Base-by-base conservation (phyloP, 2,113 vertebrate genomes). In the Osmerus eperlanus region DNA sequence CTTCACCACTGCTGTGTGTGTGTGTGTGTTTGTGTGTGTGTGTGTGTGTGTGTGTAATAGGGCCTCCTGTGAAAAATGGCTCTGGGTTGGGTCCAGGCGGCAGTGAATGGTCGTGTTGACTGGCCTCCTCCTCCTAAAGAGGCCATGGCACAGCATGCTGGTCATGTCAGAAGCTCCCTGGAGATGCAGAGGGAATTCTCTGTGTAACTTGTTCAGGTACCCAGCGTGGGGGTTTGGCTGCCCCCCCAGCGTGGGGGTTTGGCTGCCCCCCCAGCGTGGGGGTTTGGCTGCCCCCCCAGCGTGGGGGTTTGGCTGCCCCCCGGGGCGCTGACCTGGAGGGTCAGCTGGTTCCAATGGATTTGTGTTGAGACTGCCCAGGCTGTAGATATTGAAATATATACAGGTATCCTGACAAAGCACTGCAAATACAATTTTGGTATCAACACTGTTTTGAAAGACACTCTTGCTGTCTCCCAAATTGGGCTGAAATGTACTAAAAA, bases 11-110 rank as follows among this genome's bases (percentile, higher is more conserved):
- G 19, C 55, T 58, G 55, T 58, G 19, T 58, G 55, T 58, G 67
- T 66, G 79, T 61, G 71, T 76, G 62, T 66, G 79, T 61, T 69
- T 76, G 62, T 68, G 81, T 72, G 47, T 19, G 23, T 63, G 60
- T 59, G 62, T 51, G 63, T 51, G 70, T 73, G 64, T 69, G 21
- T 58, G 56, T 36, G 11, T 70, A 68, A 76, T 75, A 51, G 67
- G 41, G 54, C 41, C 9, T 21, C 36, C 6, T 6, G n/a, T 75
- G 70, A 78, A 71, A 78, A 75, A 73, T 59, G 51, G 4, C 54
- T 58, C 76, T 86, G 68, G 83, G 59, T 71, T 25, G 9, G 25
- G 52, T 88, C 82, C 78, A 85, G 69, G 69, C 65, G 32, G n/a
- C 63, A 72, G 63, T 67, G 16, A 28, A 3, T 28, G 58, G 60